Percentiles rank a stretch among this genome's conserved stretches.
These are phyloP conservation scores for Candidula unifasciata DNA, from an alignment of 2,888 invertebrate species.

Conservation along the genomic window DNA sequence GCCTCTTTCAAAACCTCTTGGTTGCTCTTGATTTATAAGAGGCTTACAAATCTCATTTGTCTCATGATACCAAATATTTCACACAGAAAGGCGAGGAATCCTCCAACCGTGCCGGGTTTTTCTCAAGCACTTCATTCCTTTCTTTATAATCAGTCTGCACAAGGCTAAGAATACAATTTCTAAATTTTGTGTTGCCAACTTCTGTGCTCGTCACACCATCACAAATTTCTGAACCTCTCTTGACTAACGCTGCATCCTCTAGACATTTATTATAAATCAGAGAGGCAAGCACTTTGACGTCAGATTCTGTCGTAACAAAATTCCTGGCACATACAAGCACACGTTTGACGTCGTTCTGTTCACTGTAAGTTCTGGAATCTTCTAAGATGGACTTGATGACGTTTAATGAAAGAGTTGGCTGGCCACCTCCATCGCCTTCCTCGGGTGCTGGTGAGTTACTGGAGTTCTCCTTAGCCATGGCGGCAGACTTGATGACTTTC, in stretches of 20 bases:
- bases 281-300: constrained; percentile 43
- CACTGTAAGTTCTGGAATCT: constrained; percentile 48
- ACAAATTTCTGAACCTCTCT: constrained; percentile 66
- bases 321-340: constrained; percentile 41
- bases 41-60: constrained; percentile 67
- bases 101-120: constrained; percentile 60
- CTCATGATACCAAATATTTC: constrained; percentile 69
- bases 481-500: background rate
- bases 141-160: constrained; percentile 72
- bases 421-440: background rate
- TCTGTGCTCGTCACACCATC: constrained; percentile 64
- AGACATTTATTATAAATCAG: constrained; percentile 56
- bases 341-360: constrained; percentile 43
- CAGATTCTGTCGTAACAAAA: constrained; percentile 44
- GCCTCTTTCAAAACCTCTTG: no score
- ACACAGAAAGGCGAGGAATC: constrained; percentile 68
- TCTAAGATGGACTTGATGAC: constrained; percentile 50
- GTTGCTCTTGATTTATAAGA: no score
- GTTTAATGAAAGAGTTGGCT: constrained; percentile 34
- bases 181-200: constrained; percentile 64
- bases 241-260: constrained; percentile 64
- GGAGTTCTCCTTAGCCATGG: background rate
- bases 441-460: background rate
- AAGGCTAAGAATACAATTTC: constrained; percentile 63
- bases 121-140: constrained; percentile 60